phyloP scores from a whole-genome alignment of 2,888 invertebrate genomes.

The Chrysolina oricalcia region DNA sequence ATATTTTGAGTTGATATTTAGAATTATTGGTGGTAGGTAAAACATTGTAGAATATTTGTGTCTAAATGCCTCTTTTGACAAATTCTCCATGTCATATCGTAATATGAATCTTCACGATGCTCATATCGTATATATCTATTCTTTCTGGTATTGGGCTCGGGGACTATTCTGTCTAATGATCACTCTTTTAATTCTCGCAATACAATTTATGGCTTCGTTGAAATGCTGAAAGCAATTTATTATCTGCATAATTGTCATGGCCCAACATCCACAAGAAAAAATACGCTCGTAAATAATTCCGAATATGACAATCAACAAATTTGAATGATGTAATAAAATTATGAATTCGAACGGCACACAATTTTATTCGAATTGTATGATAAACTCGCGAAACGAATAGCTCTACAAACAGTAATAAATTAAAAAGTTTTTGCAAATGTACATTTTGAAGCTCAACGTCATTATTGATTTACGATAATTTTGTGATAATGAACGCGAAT shows the following conservation, averaged over 20 bases:
- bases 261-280: slow-evolving; percentile 39
- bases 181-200: neutral
- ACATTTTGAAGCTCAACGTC: slow-evolving; percentile 70
- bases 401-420: slow-evolving; percentile 66
- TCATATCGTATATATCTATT: too few relatives aligned
- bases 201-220: slow-evolving; percentile 7
- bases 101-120: too few relatives aligned
- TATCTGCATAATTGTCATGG: slow-evolving; percentile 52
- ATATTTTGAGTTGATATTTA: too few relatives aligned
- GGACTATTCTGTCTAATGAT: neutral
- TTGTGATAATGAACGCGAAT: slow-evolving; percentile 71
- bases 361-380: slow-evolving; percentile 60
- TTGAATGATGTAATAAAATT: slow-evolving; percentile 55
- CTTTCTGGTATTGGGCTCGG: too few relatives aligned
- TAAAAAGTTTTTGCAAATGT: slow-evolving; percentile 65
- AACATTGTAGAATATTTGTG: too few relatives aligned
- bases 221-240: slow-evolving; percentile 11
- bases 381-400: slow-evolving; percentile 65
- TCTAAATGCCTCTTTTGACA: too few relatives aligned
- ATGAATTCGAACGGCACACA: slow-evolving; percentile 52
- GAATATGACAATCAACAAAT: slow-evolving; percentile 50
- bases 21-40: too few relatives aligned
- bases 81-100: too few relatives aligned
- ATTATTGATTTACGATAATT: slow-evolving; percentile 71
- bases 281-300: slow-evolving; percentile 47